Base-by-base conservation (phyloP, 2,888 invertebrate genomes). In the Erebia aethiops region DNA sequence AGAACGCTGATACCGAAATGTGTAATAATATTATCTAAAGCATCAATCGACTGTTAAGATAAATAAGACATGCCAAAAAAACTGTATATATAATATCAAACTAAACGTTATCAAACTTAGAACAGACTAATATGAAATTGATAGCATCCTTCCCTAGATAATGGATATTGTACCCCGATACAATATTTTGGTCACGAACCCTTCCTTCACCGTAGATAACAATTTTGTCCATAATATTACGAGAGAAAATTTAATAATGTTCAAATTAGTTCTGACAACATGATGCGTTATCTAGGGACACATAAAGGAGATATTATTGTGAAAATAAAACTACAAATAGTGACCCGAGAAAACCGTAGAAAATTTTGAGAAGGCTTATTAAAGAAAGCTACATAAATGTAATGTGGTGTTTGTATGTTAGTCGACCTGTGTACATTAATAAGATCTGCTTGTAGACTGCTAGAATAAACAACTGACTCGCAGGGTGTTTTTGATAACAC, bases 101-200 rank as follows among this genome's bases (percentile, higher is more conserved):
- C n/a, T n/a, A n/a, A n/a, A 14, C 21, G 13, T 46, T 43, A 18
- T 18, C 46, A 57, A 43, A 43, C 14, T 66, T 21, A 11, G 11
- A 21, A 49, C 56, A 43, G 71, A 67, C 64, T 74, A 74, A 71
- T 72, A 66, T 56, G 70, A 72, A 70, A 70, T 66, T 74, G 67
- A 72, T 72, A 72, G 70, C 70, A 74, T 65, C 70, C 74, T 67
- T 41, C 62, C 49, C 64, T 43, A 68, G 51, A 71, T 68, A 71
- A 71, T 69, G 52, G 51, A 72, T 57, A 66, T 71, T 66, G 84
- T 84, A 16, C 72, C 72, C 62, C 70, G 60, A 71, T 67, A 67
- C 65, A 82, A 80, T 71, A 90, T 91, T 69, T 75, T 91, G 64
- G 84, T 74, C 74, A 74, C 74, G 74, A 72, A 70, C 72, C 78